Evolutionary conservation across 2,888 invertebrate genomes (phyloP).

Genomic region (Hirudinaria manillensis): DNA sequence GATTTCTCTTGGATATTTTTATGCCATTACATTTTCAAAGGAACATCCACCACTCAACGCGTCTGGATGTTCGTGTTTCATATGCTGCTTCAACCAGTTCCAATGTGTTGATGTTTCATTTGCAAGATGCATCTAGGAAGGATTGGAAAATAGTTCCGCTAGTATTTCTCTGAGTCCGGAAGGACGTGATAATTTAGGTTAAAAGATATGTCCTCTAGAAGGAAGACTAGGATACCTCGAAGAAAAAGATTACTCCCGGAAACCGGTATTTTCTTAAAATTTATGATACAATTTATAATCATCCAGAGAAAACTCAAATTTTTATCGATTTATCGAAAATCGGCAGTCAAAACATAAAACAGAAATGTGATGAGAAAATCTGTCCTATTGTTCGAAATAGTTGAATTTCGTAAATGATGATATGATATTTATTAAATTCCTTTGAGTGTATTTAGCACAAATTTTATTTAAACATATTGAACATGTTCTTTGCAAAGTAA

Average conservation of each 20-base stretch:
- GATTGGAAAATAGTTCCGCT: neutral
- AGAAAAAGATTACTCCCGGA: neutral
- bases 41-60: slow-evolving; percentile 2
- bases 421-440: too few relatives aligned
- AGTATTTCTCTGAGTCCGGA: neutral
- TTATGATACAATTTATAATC: neutral
- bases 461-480: too few relatives aligned
- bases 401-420: too few relatives aligned
- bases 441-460: too few relatives aligned
- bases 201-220: neutral
- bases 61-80: neutral
- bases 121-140: neutral
- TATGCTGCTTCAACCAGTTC: neutral
- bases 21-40: slow-evolving; percentile 2
- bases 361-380: too few relatives aligned
- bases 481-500: too few relatives aligned
- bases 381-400: too few relatives aligned
- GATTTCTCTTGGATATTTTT: neutral
- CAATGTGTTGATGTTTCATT: neutral
- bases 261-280: slow-evolving; percentile 6
- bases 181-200: neutral
- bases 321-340: too few relatives aligned
- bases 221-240: neutral
- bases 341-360: too few relatives aligned
- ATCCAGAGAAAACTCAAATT: too few relatives aligned